Conservation (phyloP, 2,113 vertebrate genomes). For the Equus przewalskii region DNA sequence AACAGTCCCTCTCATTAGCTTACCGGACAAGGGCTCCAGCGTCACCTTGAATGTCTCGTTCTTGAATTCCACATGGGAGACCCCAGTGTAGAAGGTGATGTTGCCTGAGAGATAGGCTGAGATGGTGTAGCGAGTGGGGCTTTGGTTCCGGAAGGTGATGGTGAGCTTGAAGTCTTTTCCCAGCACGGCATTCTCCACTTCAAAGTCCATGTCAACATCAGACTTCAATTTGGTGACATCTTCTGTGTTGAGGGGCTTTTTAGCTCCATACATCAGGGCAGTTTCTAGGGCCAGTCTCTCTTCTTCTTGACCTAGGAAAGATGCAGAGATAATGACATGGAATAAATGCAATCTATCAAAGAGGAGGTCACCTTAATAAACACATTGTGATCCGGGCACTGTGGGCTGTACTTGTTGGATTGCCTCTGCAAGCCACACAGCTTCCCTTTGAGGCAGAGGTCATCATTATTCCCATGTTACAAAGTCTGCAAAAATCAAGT, state of each 20-base stretch:
- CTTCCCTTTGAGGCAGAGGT: not conserved
- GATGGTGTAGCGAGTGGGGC: conserved; percentile 85
- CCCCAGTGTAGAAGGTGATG: conserved; percentile 96
- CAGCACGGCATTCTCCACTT: conserved; percentile 87
- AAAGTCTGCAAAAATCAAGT: not conserved
- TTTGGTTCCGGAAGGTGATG: conserved; percentile 91
- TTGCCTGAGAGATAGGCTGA: conserved; percentile 91
- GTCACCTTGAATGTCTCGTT: conserved; percentile 84
- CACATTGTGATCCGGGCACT: rapidly evolving
- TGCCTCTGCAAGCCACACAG: rapidly evolving
- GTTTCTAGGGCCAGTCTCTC: conserved; percentile 94
- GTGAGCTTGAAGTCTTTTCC: conserved; percentile 92
- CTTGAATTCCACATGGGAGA: conserved; percentile 92
- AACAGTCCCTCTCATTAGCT: conserved; percentile 64
- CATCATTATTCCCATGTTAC: rapidly evolving
- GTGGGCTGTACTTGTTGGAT: rapidly evolving
- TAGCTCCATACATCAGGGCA: conserved; percentile 93
- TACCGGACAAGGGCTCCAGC: conserved; percentile 88
- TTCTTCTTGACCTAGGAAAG: conserved; percentile 91
- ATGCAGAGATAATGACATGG: conserved; percentile 52
- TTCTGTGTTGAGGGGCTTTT: conserved; percentile 87
- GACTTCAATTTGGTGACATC: conserved; percentile 55
- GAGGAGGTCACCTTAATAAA: not conserved
- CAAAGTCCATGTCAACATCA: conserved; percentile 92
- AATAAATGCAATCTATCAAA: not conserved